Percentiles rank a stretch among this genome's conserved stretches.
phyloP scores from a whole-genome alignment of 92 coral and sea anemone species.

The Phenganax subtilis region DNA sequence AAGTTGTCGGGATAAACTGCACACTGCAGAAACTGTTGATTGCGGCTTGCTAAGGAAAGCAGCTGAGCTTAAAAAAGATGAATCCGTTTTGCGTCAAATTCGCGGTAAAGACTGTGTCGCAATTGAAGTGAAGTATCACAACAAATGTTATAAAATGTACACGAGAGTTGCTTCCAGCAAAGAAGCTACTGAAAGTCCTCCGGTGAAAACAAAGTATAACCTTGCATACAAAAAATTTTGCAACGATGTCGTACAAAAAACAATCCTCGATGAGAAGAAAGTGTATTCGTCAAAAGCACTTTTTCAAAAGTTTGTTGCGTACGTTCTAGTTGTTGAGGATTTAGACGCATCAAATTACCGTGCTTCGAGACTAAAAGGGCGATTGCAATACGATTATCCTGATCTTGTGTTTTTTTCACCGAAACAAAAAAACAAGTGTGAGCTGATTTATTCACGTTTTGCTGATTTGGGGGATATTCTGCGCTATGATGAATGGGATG shows the following conservation, averaged over 20 bases:
- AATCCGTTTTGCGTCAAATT: slow-evolving; percentile 14
- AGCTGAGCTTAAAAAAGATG: slow-evolving; percentile 5
- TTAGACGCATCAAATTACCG: slow-evolving; percentile 8
- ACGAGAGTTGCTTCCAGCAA: neutral
- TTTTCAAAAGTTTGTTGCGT: neutral
- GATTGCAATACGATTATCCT: slow-evolving; percentile 14
- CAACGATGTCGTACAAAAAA: slow-evolving; percentile 2
- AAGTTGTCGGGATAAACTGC: slow-evolving; percentile 13
- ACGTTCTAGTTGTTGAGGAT: neutral
- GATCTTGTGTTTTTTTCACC: neutral
- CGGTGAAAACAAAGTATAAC: slow-evolving; percentile 8
- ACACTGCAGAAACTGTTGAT: slow-evolving; percentile 22
- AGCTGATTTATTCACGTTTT: neutral
- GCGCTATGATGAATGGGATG: neutral
- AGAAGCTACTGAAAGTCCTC: neutral
- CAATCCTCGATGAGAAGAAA: neutral
- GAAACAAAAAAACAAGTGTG: neutral
- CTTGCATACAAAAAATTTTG: slow-evolving; percentile 3
- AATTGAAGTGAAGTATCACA: slow-evolving; percentile 13
- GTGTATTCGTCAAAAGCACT: neutral
- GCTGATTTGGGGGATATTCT: neutral
- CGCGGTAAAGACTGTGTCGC: slow-evolving; percentile 21
- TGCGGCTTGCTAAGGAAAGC: slow-evolving; percentile 7
- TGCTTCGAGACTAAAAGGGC: neutral
- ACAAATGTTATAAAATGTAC: slow-evolving; percentile 7